Evolutionary conservation across 2,113 vertebrate genomes (phyloP), one percentile per base, ranked within the genome.

Genomic region (Pluvianellus socialis): DNA sequence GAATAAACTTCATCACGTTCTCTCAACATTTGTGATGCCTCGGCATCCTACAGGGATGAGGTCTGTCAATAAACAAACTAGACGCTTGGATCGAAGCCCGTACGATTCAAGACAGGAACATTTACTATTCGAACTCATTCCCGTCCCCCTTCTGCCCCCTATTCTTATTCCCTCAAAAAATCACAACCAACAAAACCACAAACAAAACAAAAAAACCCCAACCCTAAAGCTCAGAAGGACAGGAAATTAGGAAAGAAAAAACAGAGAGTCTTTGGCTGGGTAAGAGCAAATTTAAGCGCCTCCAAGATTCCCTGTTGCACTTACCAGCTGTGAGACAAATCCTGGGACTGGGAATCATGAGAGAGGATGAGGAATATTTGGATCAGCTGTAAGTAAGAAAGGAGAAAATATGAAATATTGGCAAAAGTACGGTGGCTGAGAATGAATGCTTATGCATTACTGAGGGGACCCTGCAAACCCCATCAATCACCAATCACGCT

Each of bases 111-210:
- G 30, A 44, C 4, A n/a, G 11, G 30, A 32, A 2, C 19, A 52
- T 68, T 79, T 44, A 47, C 10, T 61, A 9, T 58, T 75, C 24
- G 26, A 24, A 47, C 21, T 38, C 20, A 71, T 71, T 79, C 22
- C 27, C 19, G 56, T 76, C 82, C 62, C 26, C 18, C 18, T 75
- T 47, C 23, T 52, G 21, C 14, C 21, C 3, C 15, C 32, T 55
- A 32, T 27, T 53, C 38, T 49, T 42, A 50, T 18, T 72, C 23
- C 18, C n/a, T 70, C 3, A 77, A 53, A 76, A 66, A 44, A 2
- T 0, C 7, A 4, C 19, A 53, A 24, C 6, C 21, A 72, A 28
- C 2, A 30, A 47, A 12, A 2, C 40, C 17, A 9, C 8, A 68
- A 56, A 32, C 15, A 12, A 59, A 30, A 33, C 32, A 66, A 67